Evolutionary conservation across 1,140 invertebrate genomes (phyloP).

Genomic region (Drosophila hydei): DNA sequence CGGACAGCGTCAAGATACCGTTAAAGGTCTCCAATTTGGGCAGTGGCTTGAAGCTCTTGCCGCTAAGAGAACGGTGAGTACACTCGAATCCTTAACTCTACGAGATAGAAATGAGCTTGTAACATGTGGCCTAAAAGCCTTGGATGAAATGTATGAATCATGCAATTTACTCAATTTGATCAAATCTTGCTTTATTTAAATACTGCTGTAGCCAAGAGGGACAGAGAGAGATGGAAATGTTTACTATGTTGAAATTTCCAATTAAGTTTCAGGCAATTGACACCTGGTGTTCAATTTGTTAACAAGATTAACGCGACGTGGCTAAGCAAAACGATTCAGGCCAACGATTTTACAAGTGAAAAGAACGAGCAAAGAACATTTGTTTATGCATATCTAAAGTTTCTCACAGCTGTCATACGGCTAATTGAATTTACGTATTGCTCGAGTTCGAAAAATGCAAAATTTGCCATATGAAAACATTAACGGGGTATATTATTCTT

Average conservation of each 20-base stretch:
- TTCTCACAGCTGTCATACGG: constrained; percentile 4
- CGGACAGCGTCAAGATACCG: constrained; percentile 87
- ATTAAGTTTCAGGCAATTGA: constrained; percentile 52
- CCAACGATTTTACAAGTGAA: constrained; percentile 11
- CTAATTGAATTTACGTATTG: constrained; percentile 31
- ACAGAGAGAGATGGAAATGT: background rate
- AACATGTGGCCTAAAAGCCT: too few species aligned
- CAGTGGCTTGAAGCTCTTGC: constrained; percentile 71
- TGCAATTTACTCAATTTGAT: background rate
- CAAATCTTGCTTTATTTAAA: too few species aligned
- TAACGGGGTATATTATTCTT: too few species aligned
- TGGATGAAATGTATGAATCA: constrained; percentile 4
- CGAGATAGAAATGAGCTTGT: background rate
- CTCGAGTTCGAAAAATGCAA: constrained; percentile 1
- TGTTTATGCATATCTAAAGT: background rate
- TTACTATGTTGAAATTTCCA: constrained; percentile 38
- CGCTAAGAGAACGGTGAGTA: constrained; percentile 87
- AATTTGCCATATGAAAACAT: background rate
- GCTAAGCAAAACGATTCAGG: constrained; percentile 16
- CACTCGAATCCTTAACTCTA: background rate
- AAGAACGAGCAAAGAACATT: background rate
- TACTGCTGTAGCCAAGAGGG: background rate
- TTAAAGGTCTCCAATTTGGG: constrained; percentile 83
- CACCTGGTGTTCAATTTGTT: constrained; percentile 61
- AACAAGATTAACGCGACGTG: constrained; percentile 24